Evolutionary conservation across 1,140 invertebrate genomes (phyloP).

Genomic region (Berghia stephanieae): DNA sequence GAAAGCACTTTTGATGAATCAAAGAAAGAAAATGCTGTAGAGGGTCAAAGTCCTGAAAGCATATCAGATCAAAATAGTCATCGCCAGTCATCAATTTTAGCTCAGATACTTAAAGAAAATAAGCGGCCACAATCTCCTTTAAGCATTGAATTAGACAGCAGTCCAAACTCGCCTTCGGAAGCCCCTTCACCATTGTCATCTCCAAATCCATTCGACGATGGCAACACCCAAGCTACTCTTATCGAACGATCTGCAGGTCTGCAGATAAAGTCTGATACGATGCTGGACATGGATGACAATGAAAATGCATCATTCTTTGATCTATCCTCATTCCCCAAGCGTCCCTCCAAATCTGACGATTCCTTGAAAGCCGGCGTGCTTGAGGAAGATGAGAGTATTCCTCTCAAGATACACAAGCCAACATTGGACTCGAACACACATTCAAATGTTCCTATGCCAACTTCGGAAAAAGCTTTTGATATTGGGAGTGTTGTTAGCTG

Average conservation of each 20-base stretch:
- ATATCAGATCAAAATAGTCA: too few relatives aligned
- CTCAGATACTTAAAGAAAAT: constrained; percentile 25
- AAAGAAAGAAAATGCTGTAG: too few relatives aligned
- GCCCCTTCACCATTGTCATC: constrained; percentile 38
- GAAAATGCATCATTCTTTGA: constrained; percentile 40
- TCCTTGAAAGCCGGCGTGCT: constrained; percentile 38
- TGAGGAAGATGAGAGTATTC: constrained; percentile 42
- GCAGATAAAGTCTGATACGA: constrained; percentile 40
- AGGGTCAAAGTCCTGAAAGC: too few relatives aligned
- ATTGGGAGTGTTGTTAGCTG: constrained; percentile 38
- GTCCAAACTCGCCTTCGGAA: constrained; percentile 32
- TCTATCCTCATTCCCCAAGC: constrained; percentile 29
- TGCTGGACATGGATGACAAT: constrained; percentile 27
- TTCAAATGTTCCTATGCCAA: constrained; percentile 36
- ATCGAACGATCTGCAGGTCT: constrained; percentile 48
- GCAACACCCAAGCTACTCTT: constrained; percentile 50
- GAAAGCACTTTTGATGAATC: too few relatives aligned
- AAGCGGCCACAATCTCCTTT: constrained; percentile 31
- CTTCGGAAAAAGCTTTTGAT: constrained; percentile 35
- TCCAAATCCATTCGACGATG: constrained; percentile 38
- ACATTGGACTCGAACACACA: constrained; percentile 42
- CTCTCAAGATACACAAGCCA: constrained; percentile 36
- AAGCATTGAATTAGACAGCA: constrained; percentile 36
- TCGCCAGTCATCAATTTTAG: constrained; percentile 11
- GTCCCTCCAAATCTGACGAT: constrained; percentile 32